A percentile compares a stretch with the other conserved stretches of the same genome.
phyloP scores from a whole-genome alignment of 2,113 vertebrate species.

The Platichthys flesus region DNA sequence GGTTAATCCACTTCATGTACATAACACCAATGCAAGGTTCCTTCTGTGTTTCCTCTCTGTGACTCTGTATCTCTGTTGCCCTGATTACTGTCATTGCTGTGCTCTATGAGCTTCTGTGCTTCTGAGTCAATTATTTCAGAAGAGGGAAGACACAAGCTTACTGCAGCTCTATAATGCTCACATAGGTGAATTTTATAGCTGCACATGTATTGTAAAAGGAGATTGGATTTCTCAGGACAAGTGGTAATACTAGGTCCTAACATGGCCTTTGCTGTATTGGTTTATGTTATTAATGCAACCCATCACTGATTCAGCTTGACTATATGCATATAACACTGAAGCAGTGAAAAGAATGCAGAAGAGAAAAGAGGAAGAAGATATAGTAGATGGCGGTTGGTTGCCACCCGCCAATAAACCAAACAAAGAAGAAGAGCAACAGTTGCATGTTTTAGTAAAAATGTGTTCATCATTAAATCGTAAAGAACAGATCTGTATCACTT shows the following conservation, averaged over 20 bases:
- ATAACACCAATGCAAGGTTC: background rate
- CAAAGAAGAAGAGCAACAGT: too few relatives aligned
- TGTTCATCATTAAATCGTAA: background rate
- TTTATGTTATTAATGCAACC: background rate
- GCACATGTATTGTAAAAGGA: background rate
- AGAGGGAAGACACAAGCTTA: constrained; percentile 4
- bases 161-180: background rate
- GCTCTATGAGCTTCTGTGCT: background rate
- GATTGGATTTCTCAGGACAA: too few relatives aligned
- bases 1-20: background rate
- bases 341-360: background rate
- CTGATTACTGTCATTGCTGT: too few relatives aligned
- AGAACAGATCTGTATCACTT: background rate
- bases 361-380: too few relatives aligned
- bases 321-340: background rate
- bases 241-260: background rate
- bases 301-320: background rate
- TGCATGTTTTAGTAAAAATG: too few relatives aligned
- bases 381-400: too few relatives aligned
- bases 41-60: constrained; percentile 8
- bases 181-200: background rate
- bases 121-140: background rate
- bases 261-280: background rate
- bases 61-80: too few relatives aligned
- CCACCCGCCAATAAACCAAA: too few relatives aligned